Evolutionary conservation across 1,140 invertebrate genomes (phyloP).

Genomic region (Cotesia typhae): DNA sequence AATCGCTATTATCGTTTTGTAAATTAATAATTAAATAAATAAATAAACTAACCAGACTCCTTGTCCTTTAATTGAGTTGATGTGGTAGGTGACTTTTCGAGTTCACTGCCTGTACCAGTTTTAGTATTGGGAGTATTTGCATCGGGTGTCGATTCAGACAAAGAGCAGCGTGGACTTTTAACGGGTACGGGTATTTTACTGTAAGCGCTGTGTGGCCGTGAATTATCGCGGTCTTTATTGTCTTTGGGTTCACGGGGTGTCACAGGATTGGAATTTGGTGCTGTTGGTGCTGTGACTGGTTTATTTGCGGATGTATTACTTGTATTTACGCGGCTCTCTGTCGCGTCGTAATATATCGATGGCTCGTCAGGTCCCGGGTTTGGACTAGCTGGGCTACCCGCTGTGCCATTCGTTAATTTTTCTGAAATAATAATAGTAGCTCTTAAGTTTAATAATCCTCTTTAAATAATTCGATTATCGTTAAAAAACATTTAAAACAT

Average conservation of each 20-base stretch:
- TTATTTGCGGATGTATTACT: slow-evolving; percentile 48
- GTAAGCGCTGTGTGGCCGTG: slow-evolving; percentile 53
- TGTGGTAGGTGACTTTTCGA: slow-evolving; percentile 48
- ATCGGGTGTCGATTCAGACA: slow-evolving; percentile 62
- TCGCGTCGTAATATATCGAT: slow-evolving; percentile 73
- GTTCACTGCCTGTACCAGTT: slow-evolving; percentile 53
- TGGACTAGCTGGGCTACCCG: slow-evolving; percentile 65
- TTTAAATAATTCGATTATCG: not conserved
- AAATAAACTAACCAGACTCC: slow-evolving; percentile 55
- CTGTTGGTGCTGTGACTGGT: slow-evolving; percentile 38
- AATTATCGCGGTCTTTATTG: slow-evolving; percentile 55
- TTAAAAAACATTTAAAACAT: slow-evolving; percentile 15
- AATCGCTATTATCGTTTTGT: not conserved
- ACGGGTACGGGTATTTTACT: slow-evolving; percentile 66
- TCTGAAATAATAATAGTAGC: slow-evolving; percentile 43
- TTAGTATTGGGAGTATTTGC: slow-evolving; percentile 54
- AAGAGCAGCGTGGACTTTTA: slow-evolving; percentile 62
- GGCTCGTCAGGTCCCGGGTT: slow-evolving; percentile 69
- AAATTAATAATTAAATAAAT: slow-evolving; percentile 39
- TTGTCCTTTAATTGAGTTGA: slow-evolving; percentile 53
- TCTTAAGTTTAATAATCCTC: not conserved
- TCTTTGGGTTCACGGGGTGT: slow-evolving; percentile 55
- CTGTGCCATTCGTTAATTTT: slow-evolving; percentile 63
- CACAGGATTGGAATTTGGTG: slow-evolving; percentile 46
- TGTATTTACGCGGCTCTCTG: slow-evolving; percentile 62